Evolutionary conservation across 2,113 vertebrate genomes (phyloP), one percentile per base, ranked within the genome.

Genomic region (Leptobrachium ailaonicum): DNA sequence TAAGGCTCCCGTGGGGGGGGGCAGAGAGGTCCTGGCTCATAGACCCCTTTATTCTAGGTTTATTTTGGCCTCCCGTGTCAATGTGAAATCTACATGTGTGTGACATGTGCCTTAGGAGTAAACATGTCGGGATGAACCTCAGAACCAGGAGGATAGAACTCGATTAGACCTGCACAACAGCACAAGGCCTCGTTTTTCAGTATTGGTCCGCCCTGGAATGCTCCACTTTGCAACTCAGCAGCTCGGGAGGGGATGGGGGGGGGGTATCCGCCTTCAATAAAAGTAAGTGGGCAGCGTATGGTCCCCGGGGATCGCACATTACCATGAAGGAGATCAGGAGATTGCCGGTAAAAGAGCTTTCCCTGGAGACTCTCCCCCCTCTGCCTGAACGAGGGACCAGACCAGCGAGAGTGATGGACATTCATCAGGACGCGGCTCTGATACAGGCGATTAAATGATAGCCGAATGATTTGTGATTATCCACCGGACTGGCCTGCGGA

Each of bases 271-370:
- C 69, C 47, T n/a, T 53, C 20, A 66, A 14, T 75, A 75, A 47
- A 44, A 64, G 41, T 66, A 66, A 66, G 73, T 41, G 73, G 73
- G 20, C 62, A 41, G 44, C 20, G 13, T 10, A 8, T 3, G 0
- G 10, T 66, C 73, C 73, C 44, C 0, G 1, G 73, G 6, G 73
- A 60, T 12, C 62, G 11, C 4, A 53, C 44, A 50, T 8, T 66
- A 3, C 73, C 73, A 47, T 32, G 11, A 13, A 60, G 5, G 7
- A 13, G 53, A 60, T 42, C 40, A 42, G 53, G 4, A 42, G 41
- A 74, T 74, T 74, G 13, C 72, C 72, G 47, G 73, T n/a, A 75
- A 75, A 11, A 71, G 6, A 14, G 12, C 71, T 1, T 2, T 12
- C 50, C 71, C 53, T 6, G 20, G 20, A 32, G 20, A 32, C 20